Evolutionary conservation across 2,888 invertebrate genomes (phyloP).

Genomic region (Nezara viridula): DNA sequence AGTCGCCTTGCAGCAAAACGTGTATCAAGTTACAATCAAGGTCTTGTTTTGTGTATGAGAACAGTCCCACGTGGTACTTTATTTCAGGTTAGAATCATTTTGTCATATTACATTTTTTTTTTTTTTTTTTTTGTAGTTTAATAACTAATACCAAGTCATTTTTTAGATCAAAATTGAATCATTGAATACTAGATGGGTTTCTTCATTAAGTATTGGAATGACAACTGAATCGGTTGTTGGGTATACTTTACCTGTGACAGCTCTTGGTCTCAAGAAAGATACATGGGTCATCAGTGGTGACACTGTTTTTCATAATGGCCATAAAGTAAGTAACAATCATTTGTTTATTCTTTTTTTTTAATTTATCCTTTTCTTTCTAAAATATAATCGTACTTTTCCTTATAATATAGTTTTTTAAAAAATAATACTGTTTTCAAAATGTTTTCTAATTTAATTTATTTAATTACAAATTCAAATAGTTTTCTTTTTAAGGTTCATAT

Average conservation of each 20-base stretch:
- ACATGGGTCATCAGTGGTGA: constrained; percentile 88
- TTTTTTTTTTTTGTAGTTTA: background rate
- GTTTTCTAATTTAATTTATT: background rate
- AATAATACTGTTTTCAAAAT: too few relatives aligned
- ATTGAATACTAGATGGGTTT: constrained; percentile 81
- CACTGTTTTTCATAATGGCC: constrained; percentile 85
- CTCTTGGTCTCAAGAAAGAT: constrained; percentile 82
- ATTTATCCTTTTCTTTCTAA: background rate
- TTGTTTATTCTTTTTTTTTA: background rate
- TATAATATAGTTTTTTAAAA: background rate
- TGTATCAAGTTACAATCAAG: constrained; percentile 88
- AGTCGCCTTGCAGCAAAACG: constrained; percentile 78
- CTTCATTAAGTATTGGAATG: constrained; percentile 84
- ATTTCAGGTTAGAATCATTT: constrained; percentile 74
- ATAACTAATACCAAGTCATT: background rate
- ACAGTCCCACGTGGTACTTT: constrained; percentile 78
- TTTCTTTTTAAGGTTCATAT: too few relatives aligned
- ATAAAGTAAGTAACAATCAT: constrained; percentile 65
- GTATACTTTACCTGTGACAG: constrained; percentile 79
- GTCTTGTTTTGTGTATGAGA: constrained; percentile 76
- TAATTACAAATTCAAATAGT: background rate
- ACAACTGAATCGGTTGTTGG: constrained; percentile 78
- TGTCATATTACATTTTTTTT: background rate
- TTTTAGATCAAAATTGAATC: constrained; percentile 80
- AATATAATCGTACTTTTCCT: background rate